A percentile compares a stretch with the other conserved stretches of the same genome.
These are phyloP conservation scores for Gari tellinella DNA, from an alignment of 2,888 invertebrate species.

Conservation along the genomic window DNA sequence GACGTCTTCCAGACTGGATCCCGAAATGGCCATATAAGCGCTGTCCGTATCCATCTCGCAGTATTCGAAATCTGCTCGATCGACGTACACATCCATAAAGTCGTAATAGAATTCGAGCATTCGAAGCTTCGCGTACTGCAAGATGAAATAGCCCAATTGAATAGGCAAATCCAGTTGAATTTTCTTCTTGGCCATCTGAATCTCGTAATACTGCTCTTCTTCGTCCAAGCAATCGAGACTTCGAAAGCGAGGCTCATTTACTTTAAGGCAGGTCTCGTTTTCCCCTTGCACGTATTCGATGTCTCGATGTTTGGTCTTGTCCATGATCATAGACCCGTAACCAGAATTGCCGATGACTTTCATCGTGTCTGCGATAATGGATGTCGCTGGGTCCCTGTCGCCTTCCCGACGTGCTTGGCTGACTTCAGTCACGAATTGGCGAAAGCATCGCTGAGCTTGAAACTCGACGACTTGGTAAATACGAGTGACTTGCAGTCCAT, in stretches of 20 bases:
- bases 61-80: not conserved
- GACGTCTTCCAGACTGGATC: too few species aligned
- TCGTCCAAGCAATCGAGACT: not conserved
- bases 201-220: not conserved
- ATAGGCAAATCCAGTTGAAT: not conserved
- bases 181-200: not conserved
- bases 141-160: not conserved
- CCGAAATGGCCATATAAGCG: too few species aligned
- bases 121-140: slow-evolving; percentile 30
- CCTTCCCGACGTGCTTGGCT: not conserved
- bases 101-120: slow-evolving; percentile 3
- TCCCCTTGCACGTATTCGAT: not conserved
- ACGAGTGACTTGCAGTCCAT: not conserved
- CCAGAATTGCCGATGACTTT: slow-evolving; percentile 2
- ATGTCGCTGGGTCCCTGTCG: not conserved
- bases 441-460: not conserved
- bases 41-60: slow-evolving; percentile 4
- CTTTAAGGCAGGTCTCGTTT: not conserved
- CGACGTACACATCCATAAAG: not conserved
- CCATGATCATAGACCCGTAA: not conserved
- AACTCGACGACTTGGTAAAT: slow-evolving; percentile 1
- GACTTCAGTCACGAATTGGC: not conserved
- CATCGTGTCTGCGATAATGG: slow-evolving; percentile 5
- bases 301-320: not conserved
- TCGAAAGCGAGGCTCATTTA: not conserved